Percentiles rank a stretch among this genome's conserved stretches.
Evolutionary conservation across 2,797 vertebrate species (phyloP).

Genomic region (Hozukius guyotensis): DNA sequence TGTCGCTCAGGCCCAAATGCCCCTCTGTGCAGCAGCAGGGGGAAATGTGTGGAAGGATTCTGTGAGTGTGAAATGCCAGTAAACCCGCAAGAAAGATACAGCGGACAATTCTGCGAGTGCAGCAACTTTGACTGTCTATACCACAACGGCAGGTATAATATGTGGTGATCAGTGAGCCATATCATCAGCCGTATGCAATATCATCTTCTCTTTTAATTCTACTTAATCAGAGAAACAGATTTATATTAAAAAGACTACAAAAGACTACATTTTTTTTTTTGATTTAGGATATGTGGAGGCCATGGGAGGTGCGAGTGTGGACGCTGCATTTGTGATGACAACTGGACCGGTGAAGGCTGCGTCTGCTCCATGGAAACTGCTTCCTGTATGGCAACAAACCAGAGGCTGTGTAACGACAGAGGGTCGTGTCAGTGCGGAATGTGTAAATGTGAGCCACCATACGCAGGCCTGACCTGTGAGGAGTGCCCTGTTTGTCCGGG

Average conservation of each 20-base stretch:
- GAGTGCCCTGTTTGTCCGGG: background rate
- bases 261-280: background rate
- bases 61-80: conserved; percentile 29
- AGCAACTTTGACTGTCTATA: conserved; percentile 57
- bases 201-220: background rate
- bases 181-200: background rate
- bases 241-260: background rate
- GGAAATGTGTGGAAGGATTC: conserved; percentile 25
- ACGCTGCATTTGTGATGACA: conserved; percentile 10
- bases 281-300: conserved; percentile 60
- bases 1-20: conserved; percentile 10
- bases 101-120: conserved; percentile 59
- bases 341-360: conserved; percentile 52
- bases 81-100: conserved; percentile 25
- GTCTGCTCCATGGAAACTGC: conserved; percentile 31
- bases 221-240: background rate
- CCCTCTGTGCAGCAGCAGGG: conserved; percentile 49
- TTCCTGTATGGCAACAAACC: conserved; percentile 45
- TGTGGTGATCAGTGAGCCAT: background rate
- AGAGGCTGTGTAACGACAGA: conserved; percentile 37
- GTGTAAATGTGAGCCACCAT: conserved; percentile 29
- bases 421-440: conserved; percentile 43
- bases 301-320: conserved; percentile 58
- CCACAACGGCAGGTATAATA: conserved; percentile 30
- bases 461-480: conserved; percentile 53